Conservation (phyloP, 2,113 vertebrate species). For the Dipodomys merriami region DNA sequence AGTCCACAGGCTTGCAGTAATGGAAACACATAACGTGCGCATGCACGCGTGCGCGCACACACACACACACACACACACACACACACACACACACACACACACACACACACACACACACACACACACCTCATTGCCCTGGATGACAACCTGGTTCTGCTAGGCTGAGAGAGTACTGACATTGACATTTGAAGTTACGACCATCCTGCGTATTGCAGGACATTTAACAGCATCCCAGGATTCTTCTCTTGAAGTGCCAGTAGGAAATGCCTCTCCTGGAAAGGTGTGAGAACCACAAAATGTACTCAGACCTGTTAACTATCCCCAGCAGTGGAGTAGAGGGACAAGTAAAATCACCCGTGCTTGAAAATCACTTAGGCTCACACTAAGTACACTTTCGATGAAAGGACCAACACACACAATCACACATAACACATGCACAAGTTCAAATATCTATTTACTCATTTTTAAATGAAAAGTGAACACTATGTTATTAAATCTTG, state of each 20-base stretch:
- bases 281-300: neutral
- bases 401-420: neutral
- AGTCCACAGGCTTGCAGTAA: neutral
- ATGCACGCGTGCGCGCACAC: no score
- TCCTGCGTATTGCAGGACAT: neutral
- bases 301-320: neutral
- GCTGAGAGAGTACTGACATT: no score
- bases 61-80: no score
- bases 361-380: neutral
- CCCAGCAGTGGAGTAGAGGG: no score
- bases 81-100: no score
- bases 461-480: constrained; percentile 2
- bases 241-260: neutral
- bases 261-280: neutral
- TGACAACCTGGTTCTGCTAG: neutral
- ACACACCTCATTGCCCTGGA: neutral
- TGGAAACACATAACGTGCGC: neutral
- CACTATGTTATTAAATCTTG: neutral
- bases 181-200: neutral
- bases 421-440: neutral
- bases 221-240: neutral
- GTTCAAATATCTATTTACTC: neutral
- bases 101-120: no score
- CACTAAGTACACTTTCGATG: neutral
- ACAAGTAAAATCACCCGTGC: neutral